Evolutionary conservation across 2,797 vertebrate genomes (phyloP).

Genomic region (Pempheris klunzingeri): DNA sequence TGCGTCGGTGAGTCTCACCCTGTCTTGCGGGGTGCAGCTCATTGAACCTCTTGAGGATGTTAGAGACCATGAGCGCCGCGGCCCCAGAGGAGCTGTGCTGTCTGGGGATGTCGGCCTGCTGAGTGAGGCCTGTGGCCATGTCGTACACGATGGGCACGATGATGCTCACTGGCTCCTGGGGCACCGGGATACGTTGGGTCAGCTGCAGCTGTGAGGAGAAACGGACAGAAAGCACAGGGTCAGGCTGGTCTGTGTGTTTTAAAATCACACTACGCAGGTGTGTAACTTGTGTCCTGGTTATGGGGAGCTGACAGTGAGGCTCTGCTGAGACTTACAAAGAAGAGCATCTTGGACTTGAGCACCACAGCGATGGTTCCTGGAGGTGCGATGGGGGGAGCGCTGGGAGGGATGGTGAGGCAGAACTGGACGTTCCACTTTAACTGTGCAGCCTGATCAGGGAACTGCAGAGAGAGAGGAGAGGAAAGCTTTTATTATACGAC

Average conservation of each 20-base stretch:
- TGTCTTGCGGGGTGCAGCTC: constrained; percentile 96
- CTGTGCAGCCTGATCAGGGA: constrained; percentile 96
- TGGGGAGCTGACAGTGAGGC: background rate
- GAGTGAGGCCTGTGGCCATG: constrained; percentile 97
- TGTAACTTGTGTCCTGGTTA: background rate
- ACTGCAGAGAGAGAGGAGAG: constrained; percentile 83
- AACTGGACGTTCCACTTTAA: constrained; percentile 99
- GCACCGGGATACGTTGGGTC: constrained; percentile 94
- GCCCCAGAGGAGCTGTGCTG: constrained; percentile 98
- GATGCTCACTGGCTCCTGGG: constrained; percentile 96
- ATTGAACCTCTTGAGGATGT: constrained; percentile 98
- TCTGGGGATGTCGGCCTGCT: constrained; percentile 98
- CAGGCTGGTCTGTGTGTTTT: background rate
- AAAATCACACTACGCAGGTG: background rate
- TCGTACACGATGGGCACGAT: constrained; percentile 99
- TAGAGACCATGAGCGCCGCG: constrained; percentile 97
- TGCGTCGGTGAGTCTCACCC: constrained; percentile 84
- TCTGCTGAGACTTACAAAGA: constrained; percentile 92
- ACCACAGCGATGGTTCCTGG: constrained; percentile 99
- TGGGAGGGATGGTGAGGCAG: constrained; percentile 98
- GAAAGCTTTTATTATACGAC: background rate
- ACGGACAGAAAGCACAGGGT: constrained; percentile 5
- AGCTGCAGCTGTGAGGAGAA: constrained; percentile 91
- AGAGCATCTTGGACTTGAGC: constrained; percentile 99
- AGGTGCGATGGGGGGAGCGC: constrained; percentile 97